Conservation (phyloP, 2,888 invertebrate genomes). For the Sphecodes monilicornis region DNA sequence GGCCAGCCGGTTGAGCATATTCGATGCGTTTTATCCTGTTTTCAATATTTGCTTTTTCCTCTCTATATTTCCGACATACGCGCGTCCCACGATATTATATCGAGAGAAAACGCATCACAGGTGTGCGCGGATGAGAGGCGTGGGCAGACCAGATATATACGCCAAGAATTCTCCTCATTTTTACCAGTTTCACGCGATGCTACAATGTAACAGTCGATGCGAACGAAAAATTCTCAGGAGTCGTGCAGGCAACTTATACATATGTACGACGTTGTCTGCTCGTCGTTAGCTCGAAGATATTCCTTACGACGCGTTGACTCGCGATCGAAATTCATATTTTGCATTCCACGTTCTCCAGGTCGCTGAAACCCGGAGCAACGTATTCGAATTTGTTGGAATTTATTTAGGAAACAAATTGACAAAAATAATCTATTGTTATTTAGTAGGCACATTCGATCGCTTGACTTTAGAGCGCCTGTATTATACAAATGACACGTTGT, state of each 20-base stretch:
- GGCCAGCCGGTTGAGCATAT: neutral
- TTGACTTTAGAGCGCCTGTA: too few species aligned
- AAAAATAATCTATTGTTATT: too few species aligned
- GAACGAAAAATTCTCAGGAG: slow-evolving; percentile 2
- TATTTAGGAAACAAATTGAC: too few species aligned
- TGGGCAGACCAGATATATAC: slow-evolving; percentile 48
- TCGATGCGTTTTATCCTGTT: neutral
- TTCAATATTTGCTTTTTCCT: neutral
- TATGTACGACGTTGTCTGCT: neutral
- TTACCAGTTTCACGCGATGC: slow-evolving; percentile 1
- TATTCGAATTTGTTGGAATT: too few species aligned
- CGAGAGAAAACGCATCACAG: slow-evolving; percentile 44
- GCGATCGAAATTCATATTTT: neutral
- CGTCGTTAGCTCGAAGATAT: neutral
- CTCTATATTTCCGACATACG: neutral
- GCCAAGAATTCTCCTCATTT: slow-evolving; percentile 35
- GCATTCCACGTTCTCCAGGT: neutral
- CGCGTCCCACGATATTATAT: slow-evolving; percentile 20
- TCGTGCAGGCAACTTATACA: neutral
- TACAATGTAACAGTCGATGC: neutral
- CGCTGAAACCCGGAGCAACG: neutral
- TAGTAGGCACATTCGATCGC: too few species aligned
- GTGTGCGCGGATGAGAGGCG: slow-evolving; percentile 51
- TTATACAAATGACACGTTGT: too few species aligned
- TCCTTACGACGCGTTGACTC: neutral